These are phyloP conservation scores for Coenobita brevimanus DNA, from an alignment of 1,140 invertebrate species.

Conservation along the genomic window DNA sequence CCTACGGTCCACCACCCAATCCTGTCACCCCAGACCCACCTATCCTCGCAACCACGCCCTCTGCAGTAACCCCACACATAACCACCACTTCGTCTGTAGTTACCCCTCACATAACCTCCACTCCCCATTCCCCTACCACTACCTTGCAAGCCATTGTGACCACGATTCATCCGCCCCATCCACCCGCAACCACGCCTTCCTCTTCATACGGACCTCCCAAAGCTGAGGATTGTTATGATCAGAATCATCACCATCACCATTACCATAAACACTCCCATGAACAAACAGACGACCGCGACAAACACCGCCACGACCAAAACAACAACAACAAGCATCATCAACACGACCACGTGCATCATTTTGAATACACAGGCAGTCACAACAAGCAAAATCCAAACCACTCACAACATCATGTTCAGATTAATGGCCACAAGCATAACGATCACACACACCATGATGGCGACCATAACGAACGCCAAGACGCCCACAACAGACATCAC, in stretches of 20 bases:
- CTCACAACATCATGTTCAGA: too few relatives aligned
- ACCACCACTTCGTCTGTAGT: background rate
- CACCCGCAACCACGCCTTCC: background rate
- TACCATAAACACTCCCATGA: background rate
- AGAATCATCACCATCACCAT: background rate
- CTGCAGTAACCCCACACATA: background rate
- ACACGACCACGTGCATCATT: too few relatives aligned
- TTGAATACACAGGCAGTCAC: too few relatives aligned
- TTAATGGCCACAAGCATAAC: too few relatives aligned
- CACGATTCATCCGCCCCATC: background rate
- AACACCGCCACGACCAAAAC: background rate
- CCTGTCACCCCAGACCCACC: background rate
- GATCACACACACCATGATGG: background rate
- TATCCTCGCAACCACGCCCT: background rate
- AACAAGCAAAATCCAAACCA: too few relatives aligned
- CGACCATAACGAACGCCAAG: background rate
- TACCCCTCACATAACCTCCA: background rate
- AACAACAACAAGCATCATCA: too few relatives aligned
- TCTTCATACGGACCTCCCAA: constrained; percentile 18
- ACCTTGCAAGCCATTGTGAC: background rate
- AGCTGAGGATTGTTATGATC: background rate
- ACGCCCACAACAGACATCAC: too few relatives aligned
- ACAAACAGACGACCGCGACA: background rate
- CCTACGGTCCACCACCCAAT: background rate
- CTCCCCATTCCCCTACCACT: background rate